These are phyloP conservation scores for Auanema sp. DNA, from an alignment of 2,888 invertebrate species.

Conservation along the genomic window DNA sequence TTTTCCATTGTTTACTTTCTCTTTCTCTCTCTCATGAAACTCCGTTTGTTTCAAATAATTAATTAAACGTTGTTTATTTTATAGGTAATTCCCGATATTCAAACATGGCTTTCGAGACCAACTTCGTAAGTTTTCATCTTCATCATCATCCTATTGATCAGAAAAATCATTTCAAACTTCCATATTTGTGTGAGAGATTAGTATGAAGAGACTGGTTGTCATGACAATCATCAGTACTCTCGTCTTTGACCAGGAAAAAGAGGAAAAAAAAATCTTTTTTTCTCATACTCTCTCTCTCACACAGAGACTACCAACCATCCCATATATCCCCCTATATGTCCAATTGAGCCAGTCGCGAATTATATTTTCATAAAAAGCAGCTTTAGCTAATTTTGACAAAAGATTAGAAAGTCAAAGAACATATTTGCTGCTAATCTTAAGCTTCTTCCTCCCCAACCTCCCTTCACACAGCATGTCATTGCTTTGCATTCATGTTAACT, in stretches of 20 bases:
- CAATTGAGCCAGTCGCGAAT: no score
- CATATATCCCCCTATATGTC: no score
- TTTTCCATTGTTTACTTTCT: background rate
- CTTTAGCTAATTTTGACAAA: constrained; percentile 1
- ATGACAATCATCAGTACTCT: constrained; percentile 2
- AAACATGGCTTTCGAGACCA: constrained; percentile 18
- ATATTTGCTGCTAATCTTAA: background rate
- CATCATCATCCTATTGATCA: background rate
- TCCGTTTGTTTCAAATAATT: background rate
- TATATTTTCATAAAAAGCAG: background rate
- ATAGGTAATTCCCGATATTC: constrained; percentile 14
- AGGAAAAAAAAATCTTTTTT: background rate
- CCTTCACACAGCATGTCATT: background rate
- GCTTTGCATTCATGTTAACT: constrained; percentile 8
- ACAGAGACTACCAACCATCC: no score
- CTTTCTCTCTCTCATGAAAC: background rate
- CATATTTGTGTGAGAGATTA: background rate
- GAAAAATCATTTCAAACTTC: no score
- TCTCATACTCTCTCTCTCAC: background rate
- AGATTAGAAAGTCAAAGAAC: background rate
- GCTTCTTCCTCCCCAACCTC: constrained; percentile 9
- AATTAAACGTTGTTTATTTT: constrained; percentile 5
- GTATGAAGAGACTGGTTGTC: background rate
- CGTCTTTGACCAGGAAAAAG: background rate
- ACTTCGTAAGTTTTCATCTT: constrained; percentile 17